Percentiles rank a stretch among this genome's conserved stretches.
These are phyloP conservation scores for Hoplostethus mediterraneus DNA, from an alignment of 2,797 vertebrate species.

Conservation along the genomic window DNA sequence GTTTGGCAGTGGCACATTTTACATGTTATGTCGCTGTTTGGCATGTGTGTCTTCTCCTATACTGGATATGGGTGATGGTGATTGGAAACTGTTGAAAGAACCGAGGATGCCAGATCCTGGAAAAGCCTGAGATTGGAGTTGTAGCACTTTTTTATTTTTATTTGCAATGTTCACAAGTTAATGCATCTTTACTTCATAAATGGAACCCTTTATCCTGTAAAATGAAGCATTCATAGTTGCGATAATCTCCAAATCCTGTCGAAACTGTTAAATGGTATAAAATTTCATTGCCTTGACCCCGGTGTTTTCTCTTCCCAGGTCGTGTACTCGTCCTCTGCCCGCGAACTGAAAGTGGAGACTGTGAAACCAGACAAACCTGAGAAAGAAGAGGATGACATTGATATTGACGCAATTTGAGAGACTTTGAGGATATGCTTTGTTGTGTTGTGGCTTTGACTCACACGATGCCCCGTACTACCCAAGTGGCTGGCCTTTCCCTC, in stretches of 20 bases:
- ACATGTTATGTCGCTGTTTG: background rate
- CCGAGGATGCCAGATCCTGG: too few relatives aligned
- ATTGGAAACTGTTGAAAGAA: background rate
- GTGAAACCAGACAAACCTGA: conserved; percentile 88
- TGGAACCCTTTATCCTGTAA: too few relatives aligned
- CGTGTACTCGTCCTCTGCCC: conserved; percentile 94
- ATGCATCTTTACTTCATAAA: too few relatives aligned
- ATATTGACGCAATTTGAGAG: conserved; percentile 97
- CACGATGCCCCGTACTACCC: conserved; percentile 47
- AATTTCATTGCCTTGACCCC: background rate
- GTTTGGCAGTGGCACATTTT: background rate
- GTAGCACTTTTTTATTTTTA: too few relatives aligned
- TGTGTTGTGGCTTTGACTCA: conserved; percentile 76
- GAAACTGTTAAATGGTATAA: too few relatives aligned
- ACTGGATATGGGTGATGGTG: background rate
- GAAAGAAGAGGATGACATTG: conserved; percentile 95
- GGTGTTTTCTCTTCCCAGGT: conserved; percentile 83
- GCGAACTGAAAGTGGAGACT: conserved; percentile 95
- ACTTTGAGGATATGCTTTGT: conserved; percentile 68
- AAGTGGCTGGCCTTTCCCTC: conserved; percentile 58
- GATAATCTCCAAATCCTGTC: too few relatives aligned
- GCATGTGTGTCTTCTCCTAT: background rate
- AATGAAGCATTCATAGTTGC: too few relatives aligned
- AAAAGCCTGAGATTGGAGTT: too few relatives aligned
- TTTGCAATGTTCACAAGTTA: too few relatives aligned